A percentile compares a stretch with the other conserved stretches of the same genome.
Conservation (phyloP, 2,888 invertebrate genomes). For the Lepidonotus clava region DNA sequence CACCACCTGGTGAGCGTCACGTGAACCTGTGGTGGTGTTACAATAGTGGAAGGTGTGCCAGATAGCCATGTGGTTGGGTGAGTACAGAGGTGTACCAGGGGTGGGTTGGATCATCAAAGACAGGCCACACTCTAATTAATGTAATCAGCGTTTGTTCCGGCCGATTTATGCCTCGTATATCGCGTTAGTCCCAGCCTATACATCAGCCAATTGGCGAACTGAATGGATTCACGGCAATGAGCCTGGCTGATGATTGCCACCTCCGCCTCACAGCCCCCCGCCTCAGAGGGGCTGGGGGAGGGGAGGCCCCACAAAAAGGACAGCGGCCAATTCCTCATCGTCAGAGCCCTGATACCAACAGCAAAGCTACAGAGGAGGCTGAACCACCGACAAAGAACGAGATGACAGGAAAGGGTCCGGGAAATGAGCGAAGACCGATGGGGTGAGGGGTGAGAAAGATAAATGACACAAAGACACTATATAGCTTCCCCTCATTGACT, state of each 20-base stretch:
- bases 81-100: too few species aligned
- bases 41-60: too few species aligned
- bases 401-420: neutral
- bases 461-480: neutral
- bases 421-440: neutral
- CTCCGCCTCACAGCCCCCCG: neutral
- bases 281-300: too few species aligned
- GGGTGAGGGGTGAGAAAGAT: neutral
- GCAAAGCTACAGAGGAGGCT: neutral
- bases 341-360: neutral
- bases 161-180: constrained; percentile 1
- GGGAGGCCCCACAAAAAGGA: neutral
- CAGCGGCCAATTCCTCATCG: neutral
- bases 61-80: too few species aligned
- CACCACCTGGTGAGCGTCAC: neutral
- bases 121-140: neutral
- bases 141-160: constrained; percentile 13
- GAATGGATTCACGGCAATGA: constrained; percentile 20
- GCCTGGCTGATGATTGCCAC: neutral
- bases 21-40: neutral
- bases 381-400: neutral
- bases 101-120: constrained; percentile 31
- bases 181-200: neutral
- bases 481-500: constrained; percentile 37
- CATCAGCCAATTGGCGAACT: constrained; percentile 18